phyloP scores from a whole-genome alignment of 2,113 vertebrate species.

The Daboia siamensis region DNA sequence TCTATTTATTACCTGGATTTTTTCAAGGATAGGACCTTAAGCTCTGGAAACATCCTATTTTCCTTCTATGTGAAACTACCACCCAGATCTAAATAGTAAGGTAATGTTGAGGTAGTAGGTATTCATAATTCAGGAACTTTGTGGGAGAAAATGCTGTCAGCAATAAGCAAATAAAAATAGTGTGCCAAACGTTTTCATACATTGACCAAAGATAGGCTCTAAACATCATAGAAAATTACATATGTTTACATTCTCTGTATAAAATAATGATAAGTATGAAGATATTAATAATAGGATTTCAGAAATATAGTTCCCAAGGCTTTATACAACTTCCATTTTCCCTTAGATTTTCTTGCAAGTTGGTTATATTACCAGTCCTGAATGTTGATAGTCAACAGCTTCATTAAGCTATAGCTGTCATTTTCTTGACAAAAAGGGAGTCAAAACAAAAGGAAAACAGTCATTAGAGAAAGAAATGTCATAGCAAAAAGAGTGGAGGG shows the following conservation, averaged over 20 bases:
- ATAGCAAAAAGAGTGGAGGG: neutral
- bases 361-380: slow-evolving; percentile 28
- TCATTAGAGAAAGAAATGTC: slow-evolving; percentile 1
- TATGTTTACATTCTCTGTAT: neutral
- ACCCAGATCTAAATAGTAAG: too few species aligned
- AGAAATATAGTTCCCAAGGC: neutral
- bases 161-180: neutral
- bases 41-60: too few species aligned
- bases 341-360: slow-evolving; percentile 17
- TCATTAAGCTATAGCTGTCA: slow-evolving; percentile 35
- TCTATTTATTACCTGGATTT: neutral
- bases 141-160: neutral
- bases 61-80: too few species aligned
- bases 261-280: slow-evolving; percentile 22
- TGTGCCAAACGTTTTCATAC: neutral
- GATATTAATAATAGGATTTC: slow-evolving; percentile 34
- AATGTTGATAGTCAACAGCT: slow-evolving; percentile 31
- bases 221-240: neutral
- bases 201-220: neutral
- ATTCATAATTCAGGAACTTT: rapidly evolving
- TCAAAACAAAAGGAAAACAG: neutral
- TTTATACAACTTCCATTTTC: slow-evolving; percentile 1
- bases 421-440: slow-evolving; percentile 10
- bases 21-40: too few species aligned
- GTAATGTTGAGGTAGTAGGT: neutral